Conservation (phyloP, 37 sponge, comb jelly and placozoan genomes). For the Chondrosia reniformis region DNA sequence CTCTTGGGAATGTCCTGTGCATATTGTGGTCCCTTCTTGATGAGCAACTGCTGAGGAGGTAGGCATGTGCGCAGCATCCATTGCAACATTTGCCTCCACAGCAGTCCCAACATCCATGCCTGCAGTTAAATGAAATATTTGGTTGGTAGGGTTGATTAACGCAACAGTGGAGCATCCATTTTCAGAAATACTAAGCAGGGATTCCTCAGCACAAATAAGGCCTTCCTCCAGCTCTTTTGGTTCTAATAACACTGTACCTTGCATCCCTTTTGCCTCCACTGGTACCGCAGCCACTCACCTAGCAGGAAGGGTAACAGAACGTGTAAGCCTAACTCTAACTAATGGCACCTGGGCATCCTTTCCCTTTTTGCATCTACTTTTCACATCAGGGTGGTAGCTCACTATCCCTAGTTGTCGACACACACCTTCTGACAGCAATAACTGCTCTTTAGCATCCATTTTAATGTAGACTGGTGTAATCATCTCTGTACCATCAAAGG, state of each 20-base stretch:
- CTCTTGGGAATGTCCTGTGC: no score
- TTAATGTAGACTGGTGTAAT: conserved; percentile 36
- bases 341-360: background rate
- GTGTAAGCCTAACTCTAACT: conserved; percentile 4
- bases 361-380: background rate
- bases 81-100: no score
- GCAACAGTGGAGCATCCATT: conserved; percentile 1
- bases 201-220: no score
- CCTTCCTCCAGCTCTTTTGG: no score
- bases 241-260: background rate
- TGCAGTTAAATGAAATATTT: background rate
- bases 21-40: background rate
- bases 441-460: conserved; percentile 39
- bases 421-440: conserved; percentile 45
- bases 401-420: conserved; percentile 46
- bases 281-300: background rate
- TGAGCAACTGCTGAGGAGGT: background rate
- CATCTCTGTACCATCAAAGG: conserved; percentile 26
- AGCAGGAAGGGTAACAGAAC: conserved; percentile 6
- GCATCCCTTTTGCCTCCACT: background rate
- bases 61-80: background rate
- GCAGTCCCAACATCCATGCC: conserved; percentile 18
- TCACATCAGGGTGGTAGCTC: conserved; percentile 36
- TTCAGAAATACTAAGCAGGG: background rate
- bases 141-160: conserved; percentile 6